Evolutionary conservation across 2,888 invertebrate genomes (phyloP), one percentile per base, ranked within the genome.

Genomic region (Halictus ligatus): DNA sequence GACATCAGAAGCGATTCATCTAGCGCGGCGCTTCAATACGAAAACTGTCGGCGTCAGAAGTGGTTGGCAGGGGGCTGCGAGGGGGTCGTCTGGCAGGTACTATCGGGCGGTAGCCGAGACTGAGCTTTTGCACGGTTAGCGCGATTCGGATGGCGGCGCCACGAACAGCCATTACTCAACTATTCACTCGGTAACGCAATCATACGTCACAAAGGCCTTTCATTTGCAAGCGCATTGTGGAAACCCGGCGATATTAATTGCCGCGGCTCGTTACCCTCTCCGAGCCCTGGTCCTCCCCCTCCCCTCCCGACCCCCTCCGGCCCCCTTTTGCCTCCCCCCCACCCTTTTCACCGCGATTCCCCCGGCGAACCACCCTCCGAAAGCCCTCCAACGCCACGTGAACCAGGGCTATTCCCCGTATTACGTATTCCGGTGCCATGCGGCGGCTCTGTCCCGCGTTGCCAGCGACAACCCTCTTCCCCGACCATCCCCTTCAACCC

Each of bases 201-300:
- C 95, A 95, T 94, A 95, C 95, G 95, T 95, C 95, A 95, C 95
- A 95, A 95, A 95, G 95, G 94, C 95, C 95, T 95, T 95, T 95
- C 95, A 95, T 95, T 95, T 95, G 95, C 95, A 95, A 95, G 95
- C 94, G 95, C 95, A 95, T 95, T 95, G 95, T 95, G 95, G 94
- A 95, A 95, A 94, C 94, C 94, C 93, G 91, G 93, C 93, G 94
- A 95, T 95, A 95, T 95, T 95, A 95, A 95, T 95, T 95, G 95
- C 95, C 94, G 93, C 93, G 94, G 94, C 95, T 95, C 95, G 95
- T 95, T 95, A 95, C 94, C 94, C 94, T 91, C 91, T 90, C 93
- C 89, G 86, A 43, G 83, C 86, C 78, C 84, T 77, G 80, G 69
- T 67, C 83, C 77, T 82, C 81, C 80, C 80, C 73, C 25, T 64